Evolutionary conservation across 2,113 vertebrate genomes (phyloP), one percentile per base, ranked within the genome.

Genomic region (Rynchops niger): DNA sequence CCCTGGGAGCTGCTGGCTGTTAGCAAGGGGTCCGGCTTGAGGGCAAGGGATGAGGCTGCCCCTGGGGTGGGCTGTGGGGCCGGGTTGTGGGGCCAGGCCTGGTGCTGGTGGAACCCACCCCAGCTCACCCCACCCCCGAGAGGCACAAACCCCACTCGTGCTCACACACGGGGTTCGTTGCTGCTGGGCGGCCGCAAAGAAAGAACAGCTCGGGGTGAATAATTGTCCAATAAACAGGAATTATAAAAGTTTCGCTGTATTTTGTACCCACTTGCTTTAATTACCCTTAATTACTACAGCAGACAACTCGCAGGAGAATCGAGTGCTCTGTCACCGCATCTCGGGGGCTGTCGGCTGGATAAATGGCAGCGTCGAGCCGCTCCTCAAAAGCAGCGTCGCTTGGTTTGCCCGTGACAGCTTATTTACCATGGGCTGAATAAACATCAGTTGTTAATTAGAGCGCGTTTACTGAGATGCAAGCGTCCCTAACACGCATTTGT

Each of bases 251-350:
- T 95, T n/a, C 1, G 8, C 58, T 73, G 13, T n/a, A 12, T 73
- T 89, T 91, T 38, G 1, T 65, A 65, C 65, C 66, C 94, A 14
- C 69, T 95, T 30, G 84, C 61, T 94, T 88, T 97, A 97, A 97
- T 97, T 96, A 88, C 92, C 90, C 80, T 70, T 96, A 97, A 98
- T 97, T 96, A 90, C 82, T 40, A 9, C 65, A n/a, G 81, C 40
- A 20, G 56, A 94, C 92, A 67, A 42, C 88, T 83, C 52, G 29
- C 32, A 34, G 86, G 45, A 86, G 90, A 25, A 47, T 43, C 9
- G 79, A 92, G 91, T 2, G 20, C 93, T 65, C 72, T 66, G 84
- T 86, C 77, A 50, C 84, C 2, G 9, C 38, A 12, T 62, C 74
- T 56, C 38, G 8, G 88, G 49, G 59, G 27, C 88, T 59, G 88